These are phyloP conservation scores for Harpagus bidentatus DNA, from an alignment of 2,113 vertebrate genomes.

Conservation along the genomic window DNA sequence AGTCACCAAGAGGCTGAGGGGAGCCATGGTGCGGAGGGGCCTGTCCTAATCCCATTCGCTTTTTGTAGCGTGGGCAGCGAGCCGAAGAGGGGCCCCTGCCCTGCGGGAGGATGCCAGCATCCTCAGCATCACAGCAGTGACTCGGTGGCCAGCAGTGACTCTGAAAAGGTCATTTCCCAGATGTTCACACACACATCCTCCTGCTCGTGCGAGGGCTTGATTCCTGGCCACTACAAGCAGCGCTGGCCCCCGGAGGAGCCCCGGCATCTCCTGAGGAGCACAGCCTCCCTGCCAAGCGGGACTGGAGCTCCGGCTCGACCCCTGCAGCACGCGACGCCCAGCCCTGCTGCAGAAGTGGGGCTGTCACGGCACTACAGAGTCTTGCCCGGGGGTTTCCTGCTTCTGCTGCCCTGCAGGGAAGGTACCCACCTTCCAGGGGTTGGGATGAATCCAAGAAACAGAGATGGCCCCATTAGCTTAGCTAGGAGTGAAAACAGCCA, in stretches of 20 bases:
- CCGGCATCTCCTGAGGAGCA: neutral
- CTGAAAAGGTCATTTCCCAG: neutral
- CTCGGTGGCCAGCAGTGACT: neutral
- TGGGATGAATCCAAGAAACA: constrained; percentile 45
- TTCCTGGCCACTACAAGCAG: neutral
- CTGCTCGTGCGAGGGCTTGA: neutral
- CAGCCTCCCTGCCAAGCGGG: neutral
- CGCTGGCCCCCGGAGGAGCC: neutral
- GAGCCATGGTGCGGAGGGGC: neutral
- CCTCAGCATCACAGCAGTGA: neutral
- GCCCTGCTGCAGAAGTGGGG: neutral
- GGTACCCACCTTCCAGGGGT: constrained; percentile 61
- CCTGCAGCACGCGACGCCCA: neutral
- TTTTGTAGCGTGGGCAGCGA: neutral
- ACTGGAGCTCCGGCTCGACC: neutral
- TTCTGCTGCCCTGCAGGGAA: constrained; percentile 27
- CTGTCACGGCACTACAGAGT: neutral
- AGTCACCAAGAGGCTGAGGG: neutral
- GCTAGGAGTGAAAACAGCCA: constrained; percentile 54
- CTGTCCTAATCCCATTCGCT: neutral
- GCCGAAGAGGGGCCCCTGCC: neutral
- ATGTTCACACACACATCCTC: neutral
- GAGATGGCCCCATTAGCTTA: constrained; percentile 54
- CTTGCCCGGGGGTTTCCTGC: neutral
- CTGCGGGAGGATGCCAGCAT: neutral